Conservation (phyloP, 2,113 vertebrate genomes). For the Malurus cyaneus region DNA sequence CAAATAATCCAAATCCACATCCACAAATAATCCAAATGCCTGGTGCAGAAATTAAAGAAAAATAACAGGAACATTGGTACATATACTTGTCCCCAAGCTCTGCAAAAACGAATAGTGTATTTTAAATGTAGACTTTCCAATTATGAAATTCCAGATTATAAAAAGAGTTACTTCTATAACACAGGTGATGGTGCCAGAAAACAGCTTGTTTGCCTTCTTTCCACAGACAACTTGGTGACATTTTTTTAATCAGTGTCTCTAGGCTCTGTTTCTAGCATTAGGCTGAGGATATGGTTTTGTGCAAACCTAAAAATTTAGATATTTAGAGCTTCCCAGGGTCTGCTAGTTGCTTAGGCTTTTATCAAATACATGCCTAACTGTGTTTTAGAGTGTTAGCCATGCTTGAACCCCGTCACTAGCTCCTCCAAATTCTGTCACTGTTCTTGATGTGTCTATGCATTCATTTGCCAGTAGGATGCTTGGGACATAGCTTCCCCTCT, state of each 20-base stretch:
- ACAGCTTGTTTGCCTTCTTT: neutral
- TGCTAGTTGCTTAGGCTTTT: neutral
- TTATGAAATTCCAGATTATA: neutral
- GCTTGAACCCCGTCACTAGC: neutral
- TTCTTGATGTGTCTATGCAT: fast-evolving
- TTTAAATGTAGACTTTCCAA: neutral
- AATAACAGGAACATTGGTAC: neutral
- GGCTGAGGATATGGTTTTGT: neutral
- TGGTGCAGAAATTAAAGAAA: neutral
- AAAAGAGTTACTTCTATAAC: neutral
- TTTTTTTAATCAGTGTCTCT: neutral
- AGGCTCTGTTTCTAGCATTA: neutral
- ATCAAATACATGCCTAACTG: neutral
- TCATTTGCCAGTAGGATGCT: neutral
- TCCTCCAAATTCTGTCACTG: neutral
- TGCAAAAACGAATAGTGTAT: neutral
- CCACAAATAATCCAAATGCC: neutral
- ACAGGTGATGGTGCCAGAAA: neutral
- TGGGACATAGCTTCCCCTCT: neutral
- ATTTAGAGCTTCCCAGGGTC: neutral
- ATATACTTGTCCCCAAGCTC: neutral
- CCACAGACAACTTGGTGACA: neutral
- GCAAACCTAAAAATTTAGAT: neutral
- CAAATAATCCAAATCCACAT: neutral
- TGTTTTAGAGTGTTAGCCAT: neutral